Evolutionary conservation across 2,797 vertebrate genomes (phyloP).

Genomic region (Cynopterus sphinx): DNA sequence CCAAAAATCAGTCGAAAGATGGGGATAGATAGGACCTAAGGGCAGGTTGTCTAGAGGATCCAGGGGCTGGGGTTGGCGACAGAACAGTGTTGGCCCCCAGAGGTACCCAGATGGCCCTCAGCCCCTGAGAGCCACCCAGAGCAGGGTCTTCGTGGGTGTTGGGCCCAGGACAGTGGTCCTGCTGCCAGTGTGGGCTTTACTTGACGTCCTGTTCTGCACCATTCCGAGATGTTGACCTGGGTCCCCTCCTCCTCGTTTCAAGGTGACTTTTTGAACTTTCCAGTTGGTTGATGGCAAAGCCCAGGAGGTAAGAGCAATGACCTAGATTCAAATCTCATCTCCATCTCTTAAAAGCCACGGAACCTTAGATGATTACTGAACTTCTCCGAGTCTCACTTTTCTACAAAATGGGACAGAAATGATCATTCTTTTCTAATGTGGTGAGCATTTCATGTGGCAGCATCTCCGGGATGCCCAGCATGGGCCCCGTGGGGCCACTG

Average conservation of each 20-base stretch:
- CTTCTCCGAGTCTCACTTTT: not conserved
- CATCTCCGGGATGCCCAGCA: not conserved
- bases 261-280: not conserved
- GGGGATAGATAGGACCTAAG: fast-evolving
- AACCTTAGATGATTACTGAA: not conserved
- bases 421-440: not conserved
- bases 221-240: not conserved
- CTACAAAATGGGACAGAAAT: not conserved
- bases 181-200: fast-evolving
- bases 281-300: not conserved
- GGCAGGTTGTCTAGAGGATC: not conserved
- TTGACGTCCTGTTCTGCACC: fast-evolving
- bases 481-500: not conserved
- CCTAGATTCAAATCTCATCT: not conserved
- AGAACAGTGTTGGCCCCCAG: not conserved
- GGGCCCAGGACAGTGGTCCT: fast-evolving
- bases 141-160: not conserved
- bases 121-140: not conserved
- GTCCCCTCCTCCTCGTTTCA: not conserved
- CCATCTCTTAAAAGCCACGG: not conserved
- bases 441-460: not conserved
- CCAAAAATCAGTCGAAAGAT: not conserved
- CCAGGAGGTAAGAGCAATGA: not conserved
- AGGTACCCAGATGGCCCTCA: not conserved
- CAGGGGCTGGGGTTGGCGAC: not conserved